Evolutionary conservation across 2,888 invertebrate species (phyloP), one percentile per base, ranked within the genome.

Genomic region (Cetonia aurata): DNA sequence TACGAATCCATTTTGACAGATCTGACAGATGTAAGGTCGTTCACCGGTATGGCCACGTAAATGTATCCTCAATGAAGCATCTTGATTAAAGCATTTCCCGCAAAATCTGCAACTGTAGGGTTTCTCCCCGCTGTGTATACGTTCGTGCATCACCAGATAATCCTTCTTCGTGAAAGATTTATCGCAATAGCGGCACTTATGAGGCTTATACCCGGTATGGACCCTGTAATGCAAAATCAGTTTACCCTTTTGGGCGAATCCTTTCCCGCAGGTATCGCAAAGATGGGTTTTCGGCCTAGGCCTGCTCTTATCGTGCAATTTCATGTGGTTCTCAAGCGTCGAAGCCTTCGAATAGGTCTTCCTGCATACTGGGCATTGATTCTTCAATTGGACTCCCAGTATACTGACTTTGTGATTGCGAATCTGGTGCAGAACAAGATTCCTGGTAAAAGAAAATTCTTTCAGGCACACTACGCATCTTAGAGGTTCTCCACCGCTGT

Each of bases 391-490:
- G 72, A 85, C 82, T 13, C 86, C 84, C 1, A 83, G 82, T 8
- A 83, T 84, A 2, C 83, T 81, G 6, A 82, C 85, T 6, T 77
- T 75, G 68, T 82, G 83, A 31, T 78, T 77, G 8, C 81, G 75
- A 9, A 81, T 72, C 74, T 82, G 83, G 69, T 82, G 82, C 4
- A 77, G 77, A 17, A 77, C 72, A 2, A 83, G 72, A 62, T 80
- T 79, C 67, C 88, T 86, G 4, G 83, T 82, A 72, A 80, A 84
- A 3, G 86, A 85, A 70, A 87, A 88, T 15, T 83, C 83, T 72
- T 87, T 86, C 56, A 85, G 84, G 72, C 88, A 88, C 33, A 87
- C 85, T 70, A 87, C 84, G 72, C 88, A 88, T 12, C 84, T 83
- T 57, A 87, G 83, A 67, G 87, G 87, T 55, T 85, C 86, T 52